Percentiles rank a stretch among this genome's conserved stretches.
Conservation (phyloP, 35 echinoderm and acorn worm genomes). For the Lytechinus pictus region DNA sequence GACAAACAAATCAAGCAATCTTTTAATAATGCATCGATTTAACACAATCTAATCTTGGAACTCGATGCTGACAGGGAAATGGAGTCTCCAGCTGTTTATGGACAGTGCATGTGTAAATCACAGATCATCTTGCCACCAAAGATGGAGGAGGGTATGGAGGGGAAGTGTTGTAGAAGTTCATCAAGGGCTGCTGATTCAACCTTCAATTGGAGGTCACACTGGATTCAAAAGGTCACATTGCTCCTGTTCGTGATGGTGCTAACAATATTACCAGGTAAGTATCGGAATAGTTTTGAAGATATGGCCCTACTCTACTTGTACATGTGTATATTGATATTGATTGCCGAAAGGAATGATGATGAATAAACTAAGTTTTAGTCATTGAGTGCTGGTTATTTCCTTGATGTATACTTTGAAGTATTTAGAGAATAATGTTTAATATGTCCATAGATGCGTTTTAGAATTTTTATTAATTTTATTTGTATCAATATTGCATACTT, state of each 20-base stretch:
- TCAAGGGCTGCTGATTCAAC: background rate
- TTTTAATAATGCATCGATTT: background rate
- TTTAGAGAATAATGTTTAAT: too few species aligned
- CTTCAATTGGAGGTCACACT: background rate
- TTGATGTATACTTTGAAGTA: too few species aligned
- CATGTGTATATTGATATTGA: background rate
- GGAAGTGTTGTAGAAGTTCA: background rate
- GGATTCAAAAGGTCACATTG: background rate
- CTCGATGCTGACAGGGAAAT: background rate
- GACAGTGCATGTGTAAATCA: background rate
- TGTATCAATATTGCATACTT: too few species aligned
- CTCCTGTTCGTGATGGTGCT: background rate
- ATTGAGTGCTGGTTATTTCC: too few species aligned
- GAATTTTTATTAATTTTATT: too few species aligned
- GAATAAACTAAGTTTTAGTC: too few species aligned
- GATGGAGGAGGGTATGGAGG: background rate
- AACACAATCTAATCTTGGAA: background rate
- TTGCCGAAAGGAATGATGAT: too few species aligned
- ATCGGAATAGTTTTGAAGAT: background rate
- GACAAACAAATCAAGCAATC: background rate
- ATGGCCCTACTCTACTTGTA: background rate
- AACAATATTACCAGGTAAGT: background rate
- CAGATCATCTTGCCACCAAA: background rate
- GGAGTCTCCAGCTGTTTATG: background rate
- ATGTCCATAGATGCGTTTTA: too few species aligned